Evolutionary conservation across 2,113 vertebrate genomes (phyloP), one percentile per base, ranked within the genome.

Genomic region (Hemibates koningsi): DNA sequence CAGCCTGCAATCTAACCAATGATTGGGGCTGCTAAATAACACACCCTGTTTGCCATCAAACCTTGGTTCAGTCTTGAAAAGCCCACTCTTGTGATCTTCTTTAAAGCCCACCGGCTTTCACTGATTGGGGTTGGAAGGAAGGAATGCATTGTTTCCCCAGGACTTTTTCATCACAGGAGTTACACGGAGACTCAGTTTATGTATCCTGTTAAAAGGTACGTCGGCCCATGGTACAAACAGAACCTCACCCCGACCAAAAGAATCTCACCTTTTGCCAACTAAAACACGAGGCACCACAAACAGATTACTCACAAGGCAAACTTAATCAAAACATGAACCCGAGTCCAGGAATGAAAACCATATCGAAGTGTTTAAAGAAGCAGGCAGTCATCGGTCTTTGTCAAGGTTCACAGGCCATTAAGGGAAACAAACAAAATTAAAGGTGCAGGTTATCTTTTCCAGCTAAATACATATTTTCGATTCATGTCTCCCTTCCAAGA

Each of bases 251-350:
- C 1, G 17, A 82, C 4, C n/a, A 82, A 66, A 89, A 88, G 85
- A 89, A 86, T 85, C 81, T 82, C 71, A 45, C 56, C 52, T 81
- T 76, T 41, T 87, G 91, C 90, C 93, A 93, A 92, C 76, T 29
- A 73, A 91, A 93, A 94, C 88, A 90, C 76, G 16, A 90, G 83
- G 82, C 80, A 83, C 36, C 3, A 27, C 73, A 57, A 90, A 91
- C 88, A 82, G 82, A 89, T 88, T 91, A 13, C n/a, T 86, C 14
- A n/a, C 80, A 90, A 93, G 61, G 79, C 86, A 92, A 93, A 94
- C 68, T 83, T 73, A 84, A 93, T 90, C 76, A 86, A 86, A 91
- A 92, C 90, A 83, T 53, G 84, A 90, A 81, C 41, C 76, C 4
- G 5, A 73, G 43, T 80, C 17, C 12, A 57, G 82, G 68, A 85